Evolutionary conservation across 2,797 vertebrate genomes (phyloP).

Genomic region (Xerus rutilus): DNA sequence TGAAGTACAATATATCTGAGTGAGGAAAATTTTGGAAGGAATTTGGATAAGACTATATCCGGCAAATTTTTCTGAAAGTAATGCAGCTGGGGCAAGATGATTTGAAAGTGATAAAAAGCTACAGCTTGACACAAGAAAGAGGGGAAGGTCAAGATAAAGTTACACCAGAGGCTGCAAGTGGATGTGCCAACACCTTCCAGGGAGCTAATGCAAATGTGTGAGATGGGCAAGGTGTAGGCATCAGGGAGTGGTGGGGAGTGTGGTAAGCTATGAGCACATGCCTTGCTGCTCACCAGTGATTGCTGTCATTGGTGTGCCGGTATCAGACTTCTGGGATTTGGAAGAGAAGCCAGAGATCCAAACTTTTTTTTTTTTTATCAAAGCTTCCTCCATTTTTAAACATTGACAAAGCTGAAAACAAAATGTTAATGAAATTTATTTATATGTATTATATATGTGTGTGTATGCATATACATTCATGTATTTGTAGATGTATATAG

Average conservation of each 20-base stretch:
- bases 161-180: background rate
- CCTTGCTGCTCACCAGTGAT: background rate
- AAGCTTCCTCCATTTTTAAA: background rate
- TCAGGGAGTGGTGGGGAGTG: background rate
- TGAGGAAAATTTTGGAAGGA: background rate
- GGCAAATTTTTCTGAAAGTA: background rate
- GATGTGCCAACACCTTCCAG: background rate
- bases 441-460: background rate
- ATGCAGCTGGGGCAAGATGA: background rate
- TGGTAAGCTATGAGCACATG: background rate
- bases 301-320: background rate
- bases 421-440: background rate
- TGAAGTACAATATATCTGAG: background rate
- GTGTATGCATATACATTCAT: background rate
- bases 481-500: background rate
- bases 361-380: background rate
- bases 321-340: background rate
- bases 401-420: background rate
- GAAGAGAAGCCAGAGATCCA: background rate
- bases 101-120: background rate
- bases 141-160: too few species aligned
- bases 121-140: background rate
- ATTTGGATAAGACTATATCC: background rate
- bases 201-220: background rate
- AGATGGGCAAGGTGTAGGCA: background rate